phyloP scores from a whole-genome alignment of 2,888 invertebrate species.

The Drosophila dives region DNA sequence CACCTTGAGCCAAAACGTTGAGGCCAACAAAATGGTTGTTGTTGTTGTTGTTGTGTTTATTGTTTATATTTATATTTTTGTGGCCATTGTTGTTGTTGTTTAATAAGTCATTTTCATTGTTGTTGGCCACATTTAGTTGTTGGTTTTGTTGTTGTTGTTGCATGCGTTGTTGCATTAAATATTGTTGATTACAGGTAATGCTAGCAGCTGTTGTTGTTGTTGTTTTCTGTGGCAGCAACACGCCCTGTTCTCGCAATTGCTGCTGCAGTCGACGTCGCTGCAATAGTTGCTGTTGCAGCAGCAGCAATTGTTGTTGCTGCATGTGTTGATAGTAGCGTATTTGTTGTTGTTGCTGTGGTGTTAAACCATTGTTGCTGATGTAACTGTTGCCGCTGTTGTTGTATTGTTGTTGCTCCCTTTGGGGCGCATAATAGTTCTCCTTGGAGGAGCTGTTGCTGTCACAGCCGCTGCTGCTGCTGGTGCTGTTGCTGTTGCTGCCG shows the following conservation, averaged over 20 bases:
- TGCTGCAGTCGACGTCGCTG: conserved; percentile 84
- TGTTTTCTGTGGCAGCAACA: conserved; percentile 43
- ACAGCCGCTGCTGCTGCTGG: conserved; percentile 82
- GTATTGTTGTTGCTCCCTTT: conserved; percentile 64
- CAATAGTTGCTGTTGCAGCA: conserved; percentile 83
- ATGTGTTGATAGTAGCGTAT: conserved; percentile 85
- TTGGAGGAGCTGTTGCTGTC: conserved; percentile 82
- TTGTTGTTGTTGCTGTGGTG: conserved; percentile 87
- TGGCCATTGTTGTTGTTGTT: conserved; percentile 45
- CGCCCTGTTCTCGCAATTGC: conserved; percentile 80
- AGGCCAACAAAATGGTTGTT: conserved; percentile 43
- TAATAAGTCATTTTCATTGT: conserved; percentile 59
- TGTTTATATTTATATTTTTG: conserved; percentile 44
- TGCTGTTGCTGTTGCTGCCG: conserved; percentile 78
- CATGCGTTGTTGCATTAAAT: conserved; percentile 71
- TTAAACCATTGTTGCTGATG: conserved; percentile 79
- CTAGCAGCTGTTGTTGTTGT: conserved; percentile 42
- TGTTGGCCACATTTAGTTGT: conserved; percentile 36
- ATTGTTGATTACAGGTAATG: conserved; percentile 80
- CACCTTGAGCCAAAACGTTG: conserved; percentile 66
- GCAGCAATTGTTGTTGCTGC: conserved; percentile 84
- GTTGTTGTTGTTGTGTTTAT: conserved; percentile 52
- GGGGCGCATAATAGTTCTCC: conserved; percentile 77
- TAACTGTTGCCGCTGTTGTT: conserved; percentile 32
- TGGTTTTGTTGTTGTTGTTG: conserved; percentile 59